These are phyloP conservation scores for Centropus bengalensis DNA, from an alignment of 2,113 vertebrate species.

Conservation along the genomic window DNA sequence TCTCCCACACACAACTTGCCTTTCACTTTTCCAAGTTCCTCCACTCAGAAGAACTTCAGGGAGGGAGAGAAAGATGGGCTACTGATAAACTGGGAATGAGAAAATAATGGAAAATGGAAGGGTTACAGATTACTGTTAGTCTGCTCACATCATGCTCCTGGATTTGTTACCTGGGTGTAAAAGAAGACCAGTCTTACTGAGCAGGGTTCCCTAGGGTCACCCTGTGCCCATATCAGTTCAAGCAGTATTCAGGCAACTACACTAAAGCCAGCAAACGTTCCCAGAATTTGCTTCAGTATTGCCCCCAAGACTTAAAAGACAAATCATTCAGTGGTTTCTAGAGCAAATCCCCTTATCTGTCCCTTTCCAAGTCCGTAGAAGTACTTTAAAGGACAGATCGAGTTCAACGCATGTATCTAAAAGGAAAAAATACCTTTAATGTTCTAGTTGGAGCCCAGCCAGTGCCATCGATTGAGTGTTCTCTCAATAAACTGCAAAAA, in stretches of 20 bases:
- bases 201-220: background rate
- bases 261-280: background rate
- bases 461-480: slow-evolving; percentile 97
- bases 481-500: slow-evolving; percentile 90
- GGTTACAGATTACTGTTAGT: background rate
- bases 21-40: background rate
- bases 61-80: background rate
- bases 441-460: slow-evolving; percentile 98
- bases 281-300: background rate
- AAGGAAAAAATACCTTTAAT: slow-evolving; percentile 86
- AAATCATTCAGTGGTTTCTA: background rate
- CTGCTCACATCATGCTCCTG: background rate
- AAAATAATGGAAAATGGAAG: background rate
- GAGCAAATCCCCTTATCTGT: background rate
- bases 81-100: background rate
- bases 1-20: background rate
- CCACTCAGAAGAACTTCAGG: background rate
- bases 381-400: background rate
- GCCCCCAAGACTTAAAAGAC: background rate
- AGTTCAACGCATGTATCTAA: background rate
- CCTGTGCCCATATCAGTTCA: background rate
- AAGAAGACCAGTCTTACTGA: background rate
- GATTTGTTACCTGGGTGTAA: background rate
- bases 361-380: background rate
- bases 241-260: background rate